These are phyloP conservation scores for Trichonephila inaurata DNA, from an alignment of 1,140 invertebrate genomes.

Conservation along the genomic window DNA sequence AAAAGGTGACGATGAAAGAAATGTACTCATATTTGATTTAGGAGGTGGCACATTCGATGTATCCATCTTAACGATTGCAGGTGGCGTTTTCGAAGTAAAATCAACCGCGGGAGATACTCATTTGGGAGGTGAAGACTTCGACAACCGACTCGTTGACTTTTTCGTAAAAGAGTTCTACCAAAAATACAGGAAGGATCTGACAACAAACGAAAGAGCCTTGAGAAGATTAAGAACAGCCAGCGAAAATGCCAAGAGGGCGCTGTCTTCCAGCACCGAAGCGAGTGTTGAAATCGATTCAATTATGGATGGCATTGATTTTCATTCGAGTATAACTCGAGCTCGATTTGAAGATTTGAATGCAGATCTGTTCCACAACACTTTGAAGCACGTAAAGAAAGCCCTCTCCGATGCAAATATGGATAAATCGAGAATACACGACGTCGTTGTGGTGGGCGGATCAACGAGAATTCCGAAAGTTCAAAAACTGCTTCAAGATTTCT, in stretches of 20 bases:
- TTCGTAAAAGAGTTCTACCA: neutral
- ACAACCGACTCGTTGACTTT: slow-evolving; percentile 82
- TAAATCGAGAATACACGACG: slow-evolving; percentile 82
- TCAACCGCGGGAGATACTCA: slow-evolving; percentile 95
- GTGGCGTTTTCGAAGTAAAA: slow-evolving; percentile 93
- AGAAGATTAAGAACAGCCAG: slow-evolving; percentile 10
- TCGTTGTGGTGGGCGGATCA: slow-evolving; percentile 83
- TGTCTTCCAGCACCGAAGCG: slow-evolving; percentile 82
- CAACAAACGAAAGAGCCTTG: slow-evolving; percentile 80
- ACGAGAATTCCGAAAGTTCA: slow-evolving; percentile 82
- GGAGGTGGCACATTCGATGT: slow-evolving; percentile 99
- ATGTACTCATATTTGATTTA: slow-evolving; percentile 99
- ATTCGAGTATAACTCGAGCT: slow-evolving; percentile 79
- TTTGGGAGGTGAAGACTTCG: slow-evolving; percentile 90
- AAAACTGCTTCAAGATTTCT: slow-evolving; percentile 79
- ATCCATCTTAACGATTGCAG: slow-evolving; percentile 98
- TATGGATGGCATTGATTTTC: slow-evolving; percentile 85
- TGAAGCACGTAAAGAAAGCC: slow-evolving; percentile 79
- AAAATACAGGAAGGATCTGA: slow-evolving; percentile 84
- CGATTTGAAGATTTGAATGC: slow-evolving; percentile 79
- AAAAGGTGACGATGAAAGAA: slow-evolving; percentile 97
- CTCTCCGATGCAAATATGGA: slow-evolving; percentile 82
- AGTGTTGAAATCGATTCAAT: slow-evolving; percentile 84
- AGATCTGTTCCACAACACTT: slow-evolving; percentile 79
- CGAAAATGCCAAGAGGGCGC: slow-evolving; percentile 85